Evolutionary conservation across 2,888 invertebrate genomes (phyloP).

Genomic region (Periphyllus acericola): DNA sequence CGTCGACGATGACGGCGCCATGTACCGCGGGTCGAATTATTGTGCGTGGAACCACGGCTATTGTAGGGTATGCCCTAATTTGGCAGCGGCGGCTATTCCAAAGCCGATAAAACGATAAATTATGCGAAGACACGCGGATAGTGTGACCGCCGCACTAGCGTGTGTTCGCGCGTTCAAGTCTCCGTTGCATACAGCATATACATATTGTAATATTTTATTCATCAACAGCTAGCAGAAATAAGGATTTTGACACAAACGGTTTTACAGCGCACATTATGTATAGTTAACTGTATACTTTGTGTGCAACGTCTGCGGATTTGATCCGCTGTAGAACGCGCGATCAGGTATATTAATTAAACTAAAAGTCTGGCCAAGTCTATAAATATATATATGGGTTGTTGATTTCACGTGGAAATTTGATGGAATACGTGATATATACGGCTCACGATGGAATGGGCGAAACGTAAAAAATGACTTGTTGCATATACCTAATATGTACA

Average conservation of each 20-base stretch:
- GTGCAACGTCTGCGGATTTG: no score
- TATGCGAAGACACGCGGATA: not conserved
- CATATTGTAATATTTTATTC: no score
- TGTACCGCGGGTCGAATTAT: constrained; percentile 13
- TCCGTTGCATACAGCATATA: not conserved
- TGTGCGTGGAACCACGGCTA: constrained; percentile 1
- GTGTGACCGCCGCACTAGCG: no score
- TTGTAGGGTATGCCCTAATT: constrained; percentile 17
- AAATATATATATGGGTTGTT: no score
- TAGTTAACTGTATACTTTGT: no score
- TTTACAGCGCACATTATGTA: no score
- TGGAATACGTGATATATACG: not conserved
- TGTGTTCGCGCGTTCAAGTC: constrained; percentile 41
- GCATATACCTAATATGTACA: not conserved
- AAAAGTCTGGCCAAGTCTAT: no score
- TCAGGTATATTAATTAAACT: no score
- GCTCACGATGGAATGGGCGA: not conserved
- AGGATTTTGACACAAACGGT: no score
- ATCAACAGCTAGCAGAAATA: no score
- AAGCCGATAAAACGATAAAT: constrained; percentile 21
- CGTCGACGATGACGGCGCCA: not conserved
- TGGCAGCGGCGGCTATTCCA: not conserved
- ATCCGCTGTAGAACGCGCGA: no score
- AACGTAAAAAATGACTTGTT: not conserved
- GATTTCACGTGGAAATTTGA: not conserved